Evolutionary conservation across 2,888 invertebrate species (phyloP).

Genomic region (Lasioglossum figueresi): DNA sequence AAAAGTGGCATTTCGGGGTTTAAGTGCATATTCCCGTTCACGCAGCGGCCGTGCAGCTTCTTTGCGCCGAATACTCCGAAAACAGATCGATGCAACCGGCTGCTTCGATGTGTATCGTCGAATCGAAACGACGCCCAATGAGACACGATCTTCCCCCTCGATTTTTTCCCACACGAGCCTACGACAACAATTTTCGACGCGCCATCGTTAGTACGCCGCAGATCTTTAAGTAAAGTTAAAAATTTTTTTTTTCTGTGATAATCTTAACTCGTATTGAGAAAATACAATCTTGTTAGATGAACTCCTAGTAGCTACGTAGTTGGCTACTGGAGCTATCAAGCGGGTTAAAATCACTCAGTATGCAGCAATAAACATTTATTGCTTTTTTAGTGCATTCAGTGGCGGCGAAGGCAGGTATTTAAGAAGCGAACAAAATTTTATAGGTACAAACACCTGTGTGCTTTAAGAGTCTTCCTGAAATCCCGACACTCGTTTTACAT

Average conservation of each 20-base stretch:
- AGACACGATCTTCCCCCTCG: neutral
- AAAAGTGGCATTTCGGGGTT: conserved; percentile 81
- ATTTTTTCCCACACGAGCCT: too few species aligned
- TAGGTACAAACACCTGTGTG: neutral
- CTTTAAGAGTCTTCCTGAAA: neutral
- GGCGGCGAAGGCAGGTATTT: neutral
- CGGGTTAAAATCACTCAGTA: conserved; percentile 1
- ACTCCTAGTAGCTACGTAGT: neutral
- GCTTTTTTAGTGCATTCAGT: neutral
- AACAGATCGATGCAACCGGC: conserved; percentile 58
- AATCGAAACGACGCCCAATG: conserved; percentile 22
- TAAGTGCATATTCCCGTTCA: conserved; percentile 81
- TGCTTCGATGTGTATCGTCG: conserved; percentile 3
- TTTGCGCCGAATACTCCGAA: conserved; percentile 47
- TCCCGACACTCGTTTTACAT: neutral
- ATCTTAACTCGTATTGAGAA: too few species aligned
- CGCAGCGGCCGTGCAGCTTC: conserved; percentile 46
- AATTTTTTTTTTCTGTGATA: too few species aligned
- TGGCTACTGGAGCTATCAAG: neutral
- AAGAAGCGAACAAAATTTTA: neutral
- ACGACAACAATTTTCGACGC: neutral
- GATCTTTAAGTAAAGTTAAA: too few species aligned
- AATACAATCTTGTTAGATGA: neutral
- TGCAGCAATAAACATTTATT: neutral
- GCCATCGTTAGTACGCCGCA: too few species aligned